Conservation (phyloP, 2,888 invertebrate species). For the Reticulitermes lucifugus region DNA sequence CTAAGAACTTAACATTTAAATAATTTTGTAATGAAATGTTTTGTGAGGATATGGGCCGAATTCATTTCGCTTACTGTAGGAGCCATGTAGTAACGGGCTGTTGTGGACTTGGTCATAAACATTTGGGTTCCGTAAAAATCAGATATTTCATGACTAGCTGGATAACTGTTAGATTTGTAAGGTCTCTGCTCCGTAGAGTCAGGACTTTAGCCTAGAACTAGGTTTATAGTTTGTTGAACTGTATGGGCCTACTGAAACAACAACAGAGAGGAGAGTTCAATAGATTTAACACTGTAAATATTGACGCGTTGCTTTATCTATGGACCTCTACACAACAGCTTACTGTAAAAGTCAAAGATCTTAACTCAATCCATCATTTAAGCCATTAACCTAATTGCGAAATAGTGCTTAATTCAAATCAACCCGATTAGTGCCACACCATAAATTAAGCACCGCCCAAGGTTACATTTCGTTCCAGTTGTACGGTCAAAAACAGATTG, state of each 20-base stretch:
- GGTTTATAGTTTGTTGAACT: background rate
- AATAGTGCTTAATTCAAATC: background rate
- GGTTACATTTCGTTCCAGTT: background rate
- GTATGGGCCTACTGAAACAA: background rate
- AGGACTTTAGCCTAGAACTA: background rate
- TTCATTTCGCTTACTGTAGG: too few species aligned
- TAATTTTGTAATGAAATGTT: too few species aligned
- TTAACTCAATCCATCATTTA: constrained; percentile 1
- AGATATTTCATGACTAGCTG: background rate
- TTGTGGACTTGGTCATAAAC: too few species aligned
- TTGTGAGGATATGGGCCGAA: too few species aligned
- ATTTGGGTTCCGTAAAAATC: background rate
- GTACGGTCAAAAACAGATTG: too few species aligned
- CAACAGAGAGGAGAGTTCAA: background rate
- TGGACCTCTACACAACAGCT: background rate
- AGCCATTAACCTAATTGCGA: background rate
- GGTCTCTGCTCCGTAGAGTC: background rate
- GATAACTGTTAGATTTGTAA: background rate
- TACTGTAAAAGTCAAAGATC: background rate
- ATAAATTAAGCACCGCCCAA: background rate
- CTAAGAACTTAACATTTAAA: too few species aligned
- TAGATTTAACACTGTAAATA: too few species aligned
- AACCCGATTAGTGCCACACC: background rate
- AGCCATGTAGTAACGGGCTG: too few species aligned
- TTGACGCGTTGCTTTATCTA: background rate